phyloP scores from a whole-genome alignment of 2,888 invertebrate species.

The Agonopterix alstromeriana region DNA sequence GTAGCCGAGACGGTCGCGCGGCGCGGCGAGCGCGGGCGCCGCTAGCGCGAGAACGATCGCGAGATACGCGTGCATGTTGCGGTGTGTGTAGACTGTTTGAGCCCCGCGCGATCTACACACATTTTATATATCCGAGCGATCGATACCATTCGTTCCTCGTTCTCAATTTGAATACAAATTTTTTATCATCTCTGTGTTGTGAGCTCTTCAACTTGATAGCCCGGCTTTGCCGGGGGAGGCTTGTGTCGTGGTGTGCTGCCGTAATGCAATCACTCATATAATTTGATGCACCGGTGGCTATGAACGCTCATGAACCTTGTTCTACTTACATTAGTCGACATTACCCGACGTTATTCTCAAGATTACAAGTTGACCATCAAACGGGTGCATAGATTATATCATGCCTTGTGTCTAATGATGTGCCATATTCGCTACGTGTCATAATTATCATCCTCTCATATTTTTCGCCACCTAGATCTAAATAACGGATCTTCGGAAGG shows the following conservation, averaged over 20 bases:
- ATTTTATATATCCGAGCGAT: slow-evolving; percentile 69
- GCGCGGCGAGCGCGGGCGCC: slow-evolving; percentile 35
- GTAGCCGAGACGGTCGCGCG: slow-evolving; percentile 56
- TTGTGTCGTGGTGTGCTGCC: slow-evolving; percentile 16
- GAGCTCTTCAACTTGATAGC: slow-evolving; percentile 63
- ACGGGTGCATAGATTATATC: slow-evolving; percentile 24
- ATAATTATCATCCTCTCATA: not conserved
- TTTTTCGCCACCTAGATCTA: not conserved
- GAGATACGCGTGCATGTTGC: slow-evolving; percentile 69
- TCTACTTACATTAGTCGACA: slow-evolving; percentile 62
- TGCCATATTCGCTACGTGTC: not conserved
- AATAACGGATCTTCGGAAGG: too few relatives aligned
- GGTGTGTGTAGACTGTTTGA: slow-evolving; percentile 63
- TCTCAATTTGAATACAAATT: slow-evolving; percentile 64
- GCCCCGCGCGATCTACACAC: slow-evolving; percentile 64
- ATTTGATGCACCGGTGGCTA: slow-evolving; percentile 51
- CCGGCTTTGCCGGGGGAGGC: slow-evolving; percentile 27
- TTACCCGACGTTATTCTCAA: slow-evolving; percentile 43
- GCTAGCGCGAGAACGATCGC: slow-evolving; percentile 51
- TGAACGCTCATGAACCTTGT: slow-evolving; percentile 70
- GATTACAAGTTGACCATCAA: slow-evolving; percentile 53
- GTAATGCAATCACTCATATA: slow-evolving; percentile 40
- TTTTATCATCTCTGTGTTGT: slow-evolving; percentile 39
- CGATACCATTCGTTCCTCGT: slow-evolving; percentile 67
- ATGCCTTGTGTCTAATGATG: slow-evolving; percentile 25